Evolutionary conservation across 2,888 invertebrate species (phyloP).

Genomic region (Perizoma flavofasciatum): DNA sequence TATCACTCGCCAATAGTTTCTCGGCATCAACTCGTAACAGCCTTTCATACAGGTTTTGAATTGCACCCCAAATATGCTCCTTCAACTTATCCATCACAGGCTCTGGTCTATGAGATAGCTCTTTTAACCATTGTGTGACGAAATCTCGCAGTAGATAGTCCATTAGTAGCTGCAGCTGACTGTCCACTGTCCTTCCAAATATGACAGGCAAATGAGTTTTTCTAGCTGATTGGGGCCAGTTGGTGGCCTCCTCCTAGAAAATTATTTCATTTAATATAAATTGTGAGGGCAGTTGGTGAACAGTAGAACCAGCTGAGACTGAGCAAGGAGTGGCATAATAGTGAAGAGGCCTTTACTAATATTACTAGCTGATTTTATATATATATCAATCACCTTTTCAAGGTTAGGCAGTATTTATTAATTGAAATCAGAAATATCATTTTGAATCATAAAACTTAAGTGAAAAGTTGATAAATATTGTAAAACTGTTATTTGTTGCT

Average conservation of each 20-base stretch:
- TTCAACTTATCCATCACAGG: conserved; percentile 86
- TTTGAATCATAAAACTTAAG: too few relatives aligned
- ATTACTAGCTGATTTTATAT: too few relatives aligned
- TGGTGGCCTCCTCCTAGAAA: conserved; percentile 66
- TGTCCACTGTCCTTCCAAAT: conserved; percentile 92
- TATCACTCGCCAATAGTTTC: conserved; percentile 91
- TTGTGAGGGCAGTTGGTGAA: neutral
- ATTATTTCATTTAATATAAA: neutral
- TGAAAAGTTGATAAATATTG: too few relatives aligned
- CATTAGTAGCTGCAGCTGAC: conserved; percentile 91
- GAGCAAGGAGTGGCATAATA: too few relatives aligned
- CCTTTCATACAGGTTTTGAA: conserved; percentile 89
- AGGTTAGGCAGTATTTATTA: too few relatives aligned
- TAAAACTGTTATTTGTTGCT: too few relatives aligned
- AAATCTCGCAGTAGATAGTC: conserved; percentile 92
- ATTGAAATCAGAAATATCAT: too few relatives aligned
- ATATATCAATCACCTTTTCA: too few relatives aligned
- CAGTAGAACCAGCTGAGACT: neutral
- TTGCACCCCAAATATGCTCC: conserved; percentile 92
- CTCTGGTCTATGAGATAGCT: conserved; percentile 87
- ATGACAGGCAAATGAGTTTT: conserved; percentile 88
- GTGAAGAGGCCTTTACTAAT: too few relatives aligned
- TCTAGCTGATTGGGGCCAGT: conserved; percentile 65
- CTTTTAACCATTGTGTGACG: conserved; percentile 89
- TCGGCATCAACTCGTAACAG: conserved; percentile 90